Evolutionary conservation across 53 echinoderm and acorn worm genomes (phyloP), one percentile per base, ranked within the genome.

Genomic region (Holothuria scabra): DNA sequence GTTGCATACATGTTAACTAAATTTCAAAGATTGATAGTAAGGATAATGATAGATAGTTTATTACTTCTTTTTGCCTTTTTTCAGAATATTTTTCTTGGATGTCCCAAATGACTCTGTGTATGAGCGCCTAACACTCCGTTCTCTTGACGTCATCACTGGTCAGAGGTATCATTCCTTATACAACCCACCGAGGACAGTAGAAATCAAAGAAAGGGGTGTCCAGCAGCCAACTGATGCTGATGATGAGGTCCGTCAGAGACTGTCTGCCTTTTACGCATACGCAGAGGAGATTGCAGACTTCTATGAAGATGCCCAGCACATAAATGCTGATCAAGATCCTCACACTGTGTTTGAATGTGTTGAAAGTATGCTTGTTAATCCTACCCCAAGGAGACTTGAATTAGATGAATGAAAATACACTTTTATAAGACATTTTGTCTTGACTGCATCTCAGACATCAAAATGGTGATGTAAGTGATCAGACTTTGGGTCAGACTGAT

Each of bases 281-380:
- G 89, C 92, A 10, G 99, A 99, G 62, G 99, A 99, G 87, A 94
- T 99, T 33, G 87, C 94, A 1, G 99, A 99, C 58, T 99, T 91
- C 78, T 99, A 94, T 56, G 87, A 92, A 79, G 89, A 90, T 52
- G 94, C 91, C 14, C 99, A 99, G 49, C 99, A 93, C 46, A 87
- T 99, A 67, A 99, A 94, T 67, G 99, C 91, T 5, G 99, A 99
- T 63, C 99, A 99, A 88, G 99, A 99, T 81, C 99, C 99, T 12
- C 99, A 99, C 31, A 94, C 99, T 0, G 99, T 99, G 79, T 94
- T 99, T 83, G 99, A 99, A 69, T 92, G 89, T 66, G 82, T 94
- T 31, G 99, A 99, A 85, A 99, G 99, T 46, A 94, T 94, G 99
- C 85, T 99, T 69, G 99, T 99, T 0, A 99, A 93, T 37, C 94